Conservation (phyloP, 2,888 invertebrate species). For the Nomada hirtipes region DNA sequence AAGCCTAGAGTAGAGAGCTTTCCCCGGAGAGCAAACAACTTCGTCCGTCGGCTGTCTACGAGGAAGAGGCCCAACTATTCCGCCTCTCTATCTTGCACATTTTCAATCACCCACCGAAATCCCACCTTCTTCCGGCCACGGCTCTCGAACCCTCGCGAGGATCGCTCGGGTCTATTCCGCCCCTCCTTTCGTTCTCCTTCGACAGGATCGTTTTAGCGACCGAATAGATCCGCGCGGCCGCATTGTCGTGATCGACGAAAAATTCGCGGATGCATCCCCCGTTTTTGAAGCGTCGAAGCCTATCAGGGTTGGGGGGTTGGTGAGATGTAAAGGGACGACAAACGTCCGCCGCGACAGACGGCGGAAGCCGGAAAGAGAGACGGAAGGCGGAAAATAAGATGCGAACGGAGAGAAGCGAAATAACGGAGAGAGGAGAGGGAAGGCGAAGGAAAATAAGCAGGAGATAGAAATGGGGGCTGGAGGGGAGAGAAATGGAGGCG, state of each 20-base stretch:
- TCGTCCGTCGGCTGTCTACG: conserved; percentile 10
- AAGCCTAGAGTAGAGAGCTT: conserved; percentile 49
- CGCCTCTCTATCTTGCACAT: conserved; percentile 1
- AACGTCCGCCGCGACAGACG: conserved; percentile 21
- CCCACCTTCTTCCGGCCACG: conserved; percentile 42
- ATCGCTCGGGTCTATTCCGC: conserved; percentile 28
- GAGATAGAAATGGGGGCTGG: conserved; percentile 4
- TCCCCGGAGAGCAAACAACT: conserved; percentile 53
- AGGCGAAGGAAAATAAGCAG: conserved; percentile 1
- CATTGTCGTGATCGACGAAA: not conserved
- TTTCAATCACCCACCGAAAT: conserved; percentile 57
- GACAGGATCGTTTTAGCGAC: conserved; percentile 21
- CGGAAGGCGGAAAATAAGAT: conserved; percentile 34
- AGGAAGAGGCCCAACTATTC: not conserved
- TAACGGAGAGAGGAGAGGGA: conserved; percentile 7
- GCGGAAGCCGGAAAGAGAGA: conserved; percentile 37
- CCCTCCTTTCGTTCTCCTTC: conserved; percentile 18
- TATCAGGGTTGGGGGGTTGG: not conserved
- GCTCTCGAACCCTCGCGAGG: conserved; percentile 22
- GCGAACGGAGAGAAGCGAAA: not conserved
- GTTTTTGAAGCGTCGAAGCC: conserved; percentile 22
- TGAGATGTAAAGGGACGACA: not conserved
- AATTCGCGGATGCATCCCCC: conserved; percentile 22
- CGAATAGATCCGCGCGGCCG: not conserved
- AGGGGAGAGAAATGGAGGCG: conserved; percentile 67